These are phyloP conservation scores for Cybosia mesomella DNA, from an alignment of 2,888 invertebrate genomes.

Conservation along the genomic window DNA sequence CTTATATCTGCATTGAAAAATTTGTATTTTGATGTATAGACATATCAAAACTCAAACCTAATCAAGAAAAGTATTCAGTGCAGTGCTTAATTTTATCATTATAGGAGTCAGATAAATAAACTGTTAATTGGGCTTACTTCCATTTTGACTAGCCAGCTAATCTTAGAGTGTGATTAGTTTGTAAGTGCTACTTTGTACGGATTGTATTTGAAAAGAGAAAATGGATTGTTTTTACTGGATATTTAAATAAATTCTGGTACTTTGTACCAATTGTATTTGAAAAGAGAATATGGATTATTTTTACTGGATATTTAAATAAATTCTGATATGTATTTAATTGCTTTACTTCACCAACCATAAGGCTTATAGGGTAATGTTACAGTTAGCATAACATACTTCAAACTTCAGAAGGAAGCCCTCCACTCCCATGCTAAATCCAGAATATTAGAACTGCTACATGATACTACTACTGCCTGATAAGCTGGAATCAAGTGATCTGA, in stretches of 20 bases:
- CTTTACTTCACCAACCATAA: constrained; percentile 69
- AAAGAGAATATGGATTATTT: constrained; percentile 14
- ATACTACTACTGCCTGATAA: neutral
- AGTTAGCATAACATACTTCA: constrained; percentile 31
- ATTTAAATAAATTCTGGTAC: constrained; percentile 42
- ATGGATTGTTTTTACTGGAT: constrained; percentile 20
- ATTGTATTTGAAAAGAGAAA: neutral
- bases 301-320: constrained; percentile 32
- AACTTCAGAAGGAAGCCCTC: constrained; percentile 15
- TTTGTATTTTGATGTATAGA: no score
- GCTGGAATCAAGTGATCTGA: neutral
- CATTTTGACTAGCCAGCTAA: neutral
- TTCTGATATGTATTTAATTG: constrained; percentile 55
- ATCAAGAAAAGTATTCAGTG: neutral
- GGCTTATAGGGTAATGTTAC: constrained; percentile 48
- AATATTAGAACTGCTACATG: no score
- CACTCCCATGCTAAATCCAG: constrained; percentile 5
- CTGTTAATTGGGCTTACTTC: neutral
- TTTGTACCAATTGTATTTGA: neutral
- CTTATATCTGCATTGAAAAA: no score
- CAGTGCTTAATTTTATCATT: neutral
- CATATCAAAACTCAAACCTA: no score
- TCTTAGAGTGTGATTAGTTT: neutral
- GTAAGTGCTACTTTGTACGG: neutral
- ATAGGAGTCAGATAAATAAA: neutral